Base-by-base conservation (phyloP, 2,888 invertebrate genomes). In the Stenotaenia linearis region DNA sequence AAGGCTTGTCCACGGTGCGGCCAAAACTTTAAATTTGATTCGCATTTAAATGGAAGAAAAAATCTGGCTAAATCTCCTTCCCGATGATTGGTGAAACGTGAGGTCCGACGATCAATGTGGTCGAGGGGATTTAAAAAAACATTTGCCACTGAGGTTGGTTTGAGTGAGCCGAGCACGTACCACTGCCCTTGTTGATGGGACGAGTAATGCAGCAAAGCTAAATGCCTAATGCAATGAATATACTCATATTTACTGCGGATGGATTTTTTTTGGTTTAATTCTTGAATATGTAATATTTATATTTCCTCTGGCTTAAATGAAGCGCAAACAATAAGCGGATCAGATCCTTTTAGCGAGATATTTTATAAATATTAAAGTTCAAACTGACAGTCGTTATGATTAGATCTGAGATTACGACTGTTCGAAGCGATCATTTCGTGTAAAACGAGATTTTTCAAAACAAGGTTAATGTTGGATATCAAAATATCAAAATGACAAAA, bases 31-130 rank as follows among this genome's bases (percentile, higher is more conserved):
- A 45, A 45, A 12, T 15, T 45, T 45, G n/a, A n/a, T n/a, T n/a
- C n/a, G n/a, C n/a, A n/a, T n/a, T n/a, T n/a, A n/a, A 45, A 45
- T 5, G 45, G 6, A 45, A 45, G 9, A 25, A 61, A 61, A 61
- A 61, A 61, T 61, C 61, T 61, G 61, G 61, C 61, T 61, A 61
- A 61, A 61, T 61, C 61, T 61, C 61, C 61, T 61, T 61, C 61
- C 25, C 61, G 25, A 61, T 61, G 61, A 61, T 61, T 61, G 61
- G 61, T 61, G 61, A 61, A 61, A 61, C 61, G 61, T 61, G 61
- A 61, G 61, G 61, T 61, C 61, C 61, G 61, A 61, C 61, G 61
- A 61, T 61, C 61, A 61, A 61, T 61, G 61, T 61, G 61, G 61
- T 61, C 61, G 61, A 61, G 61, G 23, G 61, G 61, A 61, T 61